These are phyloP conservation scores for Progne subis DNA, from an alignment of 2,113 vertebrate species.

Conservation along the genomic window DNA sequence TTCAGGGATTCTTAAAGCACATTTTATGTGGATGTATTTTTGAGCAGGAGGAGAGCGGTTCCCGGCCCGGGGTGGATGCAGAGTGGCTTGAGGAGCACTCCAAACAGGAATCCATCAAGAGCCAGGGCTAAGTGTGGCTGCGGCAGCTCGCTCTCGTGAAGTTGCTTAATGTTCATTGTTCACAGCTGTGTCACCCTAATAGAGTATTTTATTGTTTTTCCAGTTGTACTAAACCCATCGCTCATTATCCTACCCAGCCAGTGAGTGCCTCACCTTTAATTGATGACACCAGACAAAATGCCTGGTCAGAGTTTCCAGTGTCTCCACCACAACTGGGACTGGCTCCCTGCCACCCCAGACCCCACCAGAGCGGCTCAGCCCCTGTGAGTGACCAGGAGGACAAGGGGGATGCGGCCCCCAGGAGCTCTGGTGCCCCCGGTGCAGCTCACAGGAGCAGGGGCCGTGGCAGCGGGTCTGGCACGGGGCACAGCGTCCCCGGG, in stretches of 20 bases:
- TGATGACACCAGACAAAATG: constrained; percentile 12
- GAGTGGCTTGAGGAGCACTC: constrained; percentile 2
- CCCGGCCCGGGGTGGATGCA: constrained; percentile 27
- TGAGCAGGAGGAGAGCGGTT: background rate
- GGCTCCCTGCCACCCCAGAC: background rate
- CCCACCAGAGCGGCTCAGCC: background rate
- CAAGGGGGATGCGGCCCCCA: rapidly evolving
- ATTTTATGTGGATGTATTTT: constrained; percentile 57
- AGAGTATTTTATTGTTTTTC: constrained; percentile 71
- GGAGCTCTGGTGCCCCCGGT: background rate
- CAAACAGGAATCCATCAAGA: constrained; percentile 67
- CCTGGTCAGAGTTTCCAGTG: constrained; percentile 34
- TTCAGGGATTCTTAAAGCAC: constrained; percentile 52
- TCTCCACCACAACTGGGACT: background rate
- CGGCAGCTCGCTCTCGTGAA: background rate
- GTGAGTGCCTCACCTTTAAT: background rate
- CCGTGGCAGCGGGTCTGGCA: rapidly evolving
- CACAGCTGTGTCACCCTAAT: constrained; percentile 47
- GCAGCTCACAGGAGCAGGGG: rapidly evolving
- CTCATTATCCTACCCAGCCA: constrained; percentile 53
- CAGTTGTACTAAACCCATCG: constrained; percentile 50
- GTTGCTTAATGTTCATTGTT: constrained; percentile 63
- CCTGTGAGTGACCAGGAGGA: background rate
- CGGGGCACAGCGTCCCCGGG: background rate
- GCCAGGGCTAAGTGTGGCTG: constrained; percentile 24